Base-by-base conservation (phyloP, 2,888 invertebrate species). In the Baronia brevicornis region DNA sequence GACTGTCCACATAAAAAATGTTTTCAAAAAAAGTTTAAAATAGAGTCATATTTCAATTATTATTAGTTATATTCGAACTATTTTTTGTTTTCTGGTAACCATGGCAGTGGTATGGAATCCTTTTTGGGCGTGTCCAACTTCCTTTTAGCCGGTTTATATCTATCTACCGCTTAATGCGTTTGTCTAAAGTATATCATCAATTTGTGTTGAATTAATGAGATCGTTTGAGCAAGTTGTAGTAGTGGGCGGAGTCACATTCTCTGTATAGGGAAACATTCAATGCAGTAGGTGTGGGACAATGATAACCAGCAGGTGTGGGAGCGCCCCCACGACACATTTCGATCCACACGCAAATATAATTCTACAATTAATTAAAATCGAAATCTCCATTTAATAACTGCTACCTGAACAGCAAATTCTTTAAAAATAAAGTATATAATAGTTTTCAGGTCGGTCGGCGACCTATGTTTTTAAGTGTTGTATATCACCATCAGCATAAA, bases 201-300 rank as follows among this genome's bases (percentile, higher is more conserved):
- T 60, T 56, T 52, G 49, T 46, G 53, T 52, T 46, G 57, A 63
- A 62, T 58, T 54, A 62, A 62, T 59, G 60, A 51, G 46, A 54
- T 59, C 57, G 50, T 54, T 67, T 63, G 54, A 59, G 66, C 59
- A 71, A 72, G 51, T 38, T 14, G 27, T 28, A 43, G 28, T 38
- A 44, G 69, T 71, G 64, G 71, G 73, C 60, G 62, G 64, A 49
- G 57, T 56, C 51, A 58, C 67, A 70, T 70, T 72, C 63, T 60
- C 58, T 57, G 58, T 59, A 60, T 54, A 56, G 60, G 60, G 51
- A 55, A 57, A 61, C 52, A 54, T 38, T 34, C 36, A 38, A 44
- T 38, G 44, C 36, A 41, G 46, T 57, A 49, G 60, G 63, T 61
- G 68, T 67, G 56, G 56, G 36, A 42, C 23, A 35, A 28, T 21